Evolutionary conservation across 2,888 invertebrate genomes (phyloP), one percentile per base, ranked within the genome.

Genomic region (Morpho deidamia): DNA sequence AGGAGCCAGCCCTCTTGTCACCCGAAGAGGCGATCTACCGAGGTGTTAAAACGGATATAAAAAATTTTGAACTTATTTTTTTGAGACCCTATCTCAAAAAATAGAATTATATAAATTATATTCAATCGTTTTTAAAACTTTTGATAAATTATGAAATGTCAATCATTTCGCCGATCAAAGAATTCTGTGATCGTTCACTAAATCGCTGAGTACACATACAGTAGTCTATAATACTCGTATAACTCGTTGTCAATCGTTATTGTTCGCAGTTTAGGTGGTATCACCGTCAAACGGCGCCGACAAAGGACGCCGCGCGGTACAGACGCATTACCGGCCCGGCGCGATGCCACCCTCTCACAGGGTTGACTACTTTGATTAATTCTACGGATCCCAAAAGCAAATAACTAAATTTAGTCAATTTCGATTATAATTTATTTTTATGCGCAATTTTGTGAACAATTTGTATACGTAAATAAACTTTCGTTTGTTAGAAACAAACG

Each of bases 261-360:
- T 70, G 68, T 71, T 66, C 65, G 68, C 64, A 68, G 69, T 65
- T 63, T 61, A 58, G 53, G 60, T 57, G 61, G 56, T 61, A 61
- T 64, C 61, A 59, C 54, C 46, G 55, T 86, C 87, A 88, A 87
- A 89, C 87, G 87, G 73, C 67, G 85, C 88, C 88, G 88, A 87
- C 88, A 89, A 88, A 88, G 88, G 75, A 60, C 65, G 74, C 70
- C 79, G 81, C 81, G 81, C 75, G 70, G 71, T 74, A 78, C 84
- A 84, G 83, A 82, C 83, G 86, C 78, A 83, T 85, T 86, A 85
- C 85, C 84, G 85, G 83, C 64, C 81, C 81, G 81, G 76, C 79
- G 83, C 83, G 82, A 83, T 76, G 76, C 76, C 75, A 72, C 78
- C 80, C 77, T 70, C 63, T 61, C 58, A 48, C 66, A 84, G 83